Evolutionary conservation across 2,113 vertebrate genomes (phyloP).

Genomic region (Eubucco bourcierii): DNA sequence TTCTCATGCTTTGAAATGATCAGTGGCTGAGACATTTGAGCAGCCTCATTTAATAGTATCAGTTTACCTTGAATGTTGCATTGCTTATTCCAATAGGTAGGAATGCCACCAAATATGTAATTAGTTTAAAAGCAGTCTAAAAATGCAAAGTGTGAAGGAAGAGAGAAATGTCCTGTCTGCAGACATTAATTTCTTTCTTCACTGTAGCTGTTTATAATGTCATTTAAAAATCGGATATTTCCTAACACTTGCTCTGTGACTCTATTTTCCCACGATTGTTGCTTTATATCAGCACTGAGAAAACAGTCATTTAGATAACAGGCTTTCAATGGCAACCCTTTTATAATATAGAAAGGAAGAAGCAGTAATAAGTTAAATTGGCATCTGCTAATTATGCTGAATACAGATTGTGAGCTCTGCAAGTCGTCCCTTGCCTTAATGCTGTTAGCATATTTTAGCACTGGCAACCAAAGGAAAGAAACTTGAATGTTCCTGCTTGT

Average conservation of each 20-base stretch:
- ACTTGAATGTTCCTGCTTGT: slow-evolving; percentile 52
- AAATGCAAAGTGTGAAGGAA: slow-evolving; percentile 28
- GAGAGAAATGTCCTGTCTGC: slow-evolving; percentile 12
- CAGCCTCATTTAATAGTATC: neutral
- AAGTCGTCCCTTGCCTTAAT: slow-evolving; percentile 67
- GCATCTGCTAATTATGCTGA: slow-evolving; percentile 73
- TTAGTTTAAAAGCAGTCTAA: neutral
- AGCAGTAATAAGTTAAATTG: slow-evolving; percentile 71
- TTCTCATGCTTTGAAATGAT: slow-evolving; percentile 1
- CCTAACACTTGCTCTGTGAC: slow-evolving; percentile 17
- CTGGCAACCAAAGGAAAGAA: slow-evolving; percentile 63
- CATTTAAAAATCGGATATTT: slow-evolving; percentile 22
- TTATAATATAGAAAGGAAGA: slow-evolving; percentile 55
- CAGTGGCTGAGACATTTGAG: slow-evolving; percentile 8
- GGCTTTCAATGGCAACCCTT: slow-evolving; percentile 47
- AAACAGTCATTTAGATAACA: slow-evolving; percentile 61
- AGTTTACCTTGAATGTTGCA: neutral
- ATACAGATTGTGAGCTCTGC: slow-evolving; percentile 69
- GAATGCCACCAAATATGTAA: neutral
- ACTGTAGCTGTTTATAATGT: slow-evolving; percentile 20
- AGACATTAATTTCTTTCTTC: slow-evolving; percentile 32
- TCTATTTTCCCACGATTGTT: slow-evolving; percentile 48
- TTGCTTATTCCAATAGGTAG: slow-evolving; percentile 14
- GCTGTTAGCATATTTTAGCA: slow-evolving; percentile 72
- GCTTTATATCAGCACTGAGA: slow-evolving; percentile 35